phyloP scores from a whole-genome alignment of 2,797 vertebrate species.

The Pantherophis vulpinus region DNA sequence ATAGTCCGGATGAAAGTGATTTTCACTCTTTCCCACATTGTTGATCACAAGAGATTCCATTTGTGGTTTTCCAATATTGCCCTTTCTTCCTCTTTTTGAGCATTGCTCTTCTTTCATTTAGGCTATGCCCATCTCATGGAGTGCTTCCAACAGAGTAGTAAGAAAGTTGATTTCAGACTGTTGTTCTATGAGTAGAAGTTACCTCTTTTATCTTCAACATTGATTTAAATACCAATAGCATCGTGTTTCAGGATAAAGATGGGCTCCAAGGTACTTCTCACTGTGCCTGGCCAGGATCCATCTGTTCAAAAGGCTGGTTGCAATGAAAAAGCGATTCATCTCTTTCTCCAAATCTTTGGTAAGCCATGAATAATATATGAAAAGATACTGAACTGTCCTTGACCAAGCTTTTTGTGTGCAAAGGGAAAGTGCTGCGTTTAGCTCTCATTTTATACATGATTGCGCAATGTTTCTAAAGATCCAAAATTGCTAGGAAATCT shows the following conservation, averaged over 20 bases:
- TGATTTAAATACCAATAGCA: conserved; percentile 19
- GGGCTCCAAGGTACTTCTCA: conserved; percentile 6
- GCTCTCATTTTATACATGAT: background rate
- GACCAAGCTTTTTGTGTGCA: conserved; percentile 6
- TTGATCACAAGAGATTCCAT: conserved; percentile 26
- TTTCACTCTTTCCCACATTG: background rate
- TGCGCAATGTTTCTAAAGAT: background rate
- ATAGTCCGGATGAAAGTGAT: background rate
- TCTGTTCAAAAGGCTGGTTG: conserved; percentile 12
- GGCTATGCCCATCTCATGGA: conserved; percentile 42
- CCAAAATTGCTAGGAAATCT: background rate
- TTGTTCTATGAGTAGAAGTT: conserved; percentile 30
- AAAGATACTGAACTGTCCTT: conserved; percentile 15
- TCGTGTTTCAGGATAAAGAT: conserved; percentile 18
- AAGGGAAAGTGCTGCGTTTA: conserved; percentile 2
- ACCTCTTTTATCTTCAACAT: conserved; percentile 43
- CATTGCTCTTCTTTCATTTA: conserved; percentile 18
- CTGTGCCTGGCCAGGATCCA: conserved; percentile 31
- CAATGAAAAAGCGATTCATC: conserved; percentile 20
- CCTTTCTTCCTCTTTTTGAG: conserved; percentile 41
- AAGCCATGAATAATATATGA: conserved; percentile 28
- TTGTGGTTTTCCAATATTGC: conserved; percentile 47
- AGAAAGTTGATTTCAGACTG: conserved; percentile 41
- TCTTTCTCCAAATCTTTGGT: conserved; percentile 20
- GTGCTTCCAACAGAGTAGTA: conserved; percentile 41